Percentiles rank a stretch among this genome's conserved stretches.
Conservation (phyloP, 2,888 invertebrate genomes). For the Dysmachus trigonus region DNA sequence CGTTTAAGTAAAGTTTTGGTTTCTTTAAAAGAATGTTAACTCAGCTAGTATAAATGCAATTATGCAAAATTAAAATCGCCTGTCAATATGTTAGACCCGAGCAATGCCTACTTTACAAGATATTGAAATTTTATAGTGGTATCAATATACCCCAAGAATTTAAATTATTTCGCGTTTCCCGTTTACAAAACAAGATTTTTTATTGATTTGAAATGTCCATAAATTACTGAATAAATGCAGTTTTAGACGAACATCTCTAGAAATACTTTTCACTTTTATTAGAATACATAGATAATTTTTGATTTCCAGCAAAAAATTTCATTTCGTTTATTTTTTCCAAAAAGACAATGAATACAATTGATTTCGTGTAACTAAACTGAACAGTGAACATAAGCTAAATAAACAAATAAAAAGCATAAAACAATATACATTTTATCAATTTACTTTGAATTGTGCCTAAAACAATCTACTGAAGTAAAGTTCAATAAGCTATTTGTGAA, state of each 20-base stretch:
- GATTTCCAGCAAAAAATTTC: background rate
- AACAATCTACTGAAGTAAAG: background rate
- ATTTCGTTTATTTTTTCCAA: background rate
- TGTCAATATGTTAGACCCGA: too few species aligned
- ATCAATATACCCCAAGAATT: too few species aligned
- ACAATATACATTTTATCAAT: background rate
- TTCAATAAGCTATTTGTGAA: background rate
- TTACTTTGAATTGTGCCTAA: background rate
- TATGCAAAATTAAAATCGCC: too few species aligned
- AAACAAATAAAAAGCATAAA: background rate
- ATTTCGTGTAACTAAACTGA: background rate
- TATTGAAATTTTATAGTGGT: too few species aligned
- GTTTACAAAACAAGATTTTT: too few species aligned
- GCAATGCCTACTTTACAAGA: too few species aligned
- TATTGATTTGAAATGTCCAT: too few species aligned
- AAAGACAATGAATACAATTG: background rate
- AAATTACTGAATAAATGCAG: background rate
- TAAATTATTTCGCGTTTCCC: too few species aligned
- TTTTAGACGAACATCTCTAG: background rate
- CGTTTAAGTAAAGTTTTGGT: too few species aligned
- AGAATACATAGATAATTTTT: background rate
- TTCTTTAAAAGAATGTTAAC: too few species aligned
- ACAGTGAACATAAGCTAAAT: background rate
- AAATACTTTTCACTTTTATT: background rate
- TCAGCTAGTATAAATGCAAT: too few species aligned